Evolutionary conservation across 2,113 vertebrate genomes (phyloP).

Genomic region (Macheiramphus alcinus): DNA sequence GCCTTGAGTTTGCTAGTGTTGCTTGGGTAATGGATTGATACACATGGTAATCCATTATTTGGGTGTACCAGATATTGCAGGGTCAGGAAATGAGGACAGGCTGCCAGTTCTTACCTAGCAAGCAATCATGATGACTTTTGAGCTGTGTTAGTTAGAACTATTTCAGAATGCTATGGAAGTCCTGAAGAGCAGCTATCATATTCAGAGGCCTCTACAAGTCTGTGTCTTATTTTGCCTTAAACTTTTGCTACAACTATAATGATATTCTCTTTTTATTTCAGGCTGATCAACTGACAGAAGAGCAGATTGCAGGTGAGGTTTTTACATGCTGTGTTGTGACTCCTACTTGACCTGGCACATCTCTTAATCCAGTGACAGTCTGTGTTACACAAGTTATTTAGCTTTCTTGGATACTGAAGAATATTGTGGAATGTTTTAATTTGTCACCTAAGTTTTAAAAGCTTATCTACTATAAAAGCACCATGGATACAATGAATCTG

Average conservation of each 20-base stretch:
- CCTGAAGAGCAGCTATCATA: neutral
- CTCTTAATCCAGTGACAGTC: conserved; percentile 10
- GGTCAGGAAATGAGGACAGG: neutral
- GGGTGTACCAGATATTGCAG: neutral
- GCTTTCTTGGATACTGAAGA: neutral
- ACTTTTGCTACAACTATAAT: neutral
- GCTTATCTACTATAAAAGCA: neutral
- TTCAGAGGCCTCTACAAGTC: neutral
- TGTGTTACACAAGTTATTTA: conserved; percentile 28
- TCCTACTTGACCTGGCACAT: conserved; percentile 7
- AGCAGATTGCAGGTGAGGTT: conserved; percentile 98
- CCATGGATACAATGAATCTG: neutral
- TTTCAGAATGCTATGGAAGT: neutral
- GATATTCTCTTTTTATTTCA: conserved; percentile 63
- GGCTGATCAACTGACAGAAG: conserved; percentile 99
- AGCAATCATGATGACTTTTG: neutral
- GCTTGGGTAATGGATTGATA: neutral
- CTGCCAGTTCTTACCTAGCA: neutral
- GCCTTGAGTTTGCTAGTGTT: neutral
- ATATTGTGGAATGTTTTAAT: neutral
- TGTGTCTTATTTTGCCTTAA: neutral
- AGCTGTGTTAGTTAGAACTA: neutral
- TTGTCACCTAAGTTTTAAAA: neutral
- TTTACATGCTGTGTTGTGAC: neutral
- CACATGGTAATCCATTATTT: neutral